Conservation (phyloP, 92 coral and sea anemone species). For the Plumapathes pennacea region DNA sequence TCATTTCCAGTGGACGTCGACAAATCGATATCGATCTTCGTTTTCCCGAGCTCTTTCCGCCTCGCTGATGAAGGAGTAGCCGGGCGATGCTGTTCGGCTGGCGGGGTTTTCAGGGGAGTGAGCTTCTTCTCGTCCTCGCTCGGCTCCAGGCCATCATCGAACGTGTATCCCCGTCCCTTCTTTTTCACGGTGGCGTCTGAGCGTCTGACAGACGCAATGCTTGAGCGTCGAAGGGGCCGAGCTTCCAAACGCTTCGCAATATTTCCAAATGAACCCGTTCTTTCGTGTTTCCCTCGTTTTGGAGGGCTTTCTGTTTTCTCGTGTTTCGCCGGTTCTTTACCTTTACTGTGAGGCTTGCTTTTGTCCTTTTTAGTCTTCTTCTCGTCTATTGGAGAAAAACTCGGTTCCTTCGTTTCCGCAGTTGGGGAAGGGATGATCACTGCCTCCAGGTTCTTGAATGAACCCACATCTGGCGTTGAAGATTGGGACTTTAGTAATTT, state of each 20-base stretch:
- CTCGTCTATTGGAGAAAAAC: too few relatives aligned
- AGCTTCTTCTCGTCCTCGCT: slow-evolving; percentile 5
- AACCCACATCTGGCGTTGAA: neutral
- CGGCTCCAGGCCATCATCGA: slow-evolving; percentile 41
- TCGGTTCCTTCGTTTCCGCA: slow-evolving; percentile 9
- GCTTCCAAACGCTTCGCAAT: slow-evolving; percentile 53
- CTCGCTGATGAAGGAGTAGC: slow-evolving; percentile 1
- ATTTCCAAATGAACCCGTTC: slow-evolving; percentile 29
- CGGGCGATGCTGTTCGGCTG: slow-evolving; percentile 17
- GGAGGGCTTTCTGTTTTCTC: slow-evolving; percentile 7
- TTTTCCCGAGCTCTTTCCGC: neutral
- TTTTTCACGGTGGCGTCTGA: slow-evolving; percentile 83
- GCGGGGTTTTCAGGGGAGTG: slow-evolving; percentile 9
- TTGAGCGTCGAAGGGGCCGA: slow-evolving; percentile 75
- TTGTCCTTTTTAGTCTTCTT: slow-evolving; percentile 1
- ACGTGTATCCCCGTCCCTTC: slow-evolving; percentile 58
- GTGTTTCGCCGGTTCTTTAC: slow-evolving; percentile 10
- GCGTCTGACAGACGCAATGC: slow-evolving; percentile 82
- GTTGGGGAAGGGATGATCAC: too few relatives aligned
- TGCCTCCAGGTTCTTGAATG: slow-evolving; percentile 22
- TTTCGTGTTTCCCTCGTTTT: slow-evolving; percentile 1
- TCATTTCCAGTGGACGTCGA: slow-evolving; percentile 1
- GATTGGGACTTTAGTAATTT: slow-evolving; percentile 26
- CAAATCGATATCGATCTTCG: slow-evolving; percentile 26
- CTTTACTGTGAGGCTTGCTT: slow-evolving; percentile 11